Percentiles rank a stretch among this genome's conserved stretches.
These are phyloP conservation scores for Dasyurus viverrinus DNA, from an alignment of 2,113 vertebrate genomes.

Conservation along the genomic window DNA sequence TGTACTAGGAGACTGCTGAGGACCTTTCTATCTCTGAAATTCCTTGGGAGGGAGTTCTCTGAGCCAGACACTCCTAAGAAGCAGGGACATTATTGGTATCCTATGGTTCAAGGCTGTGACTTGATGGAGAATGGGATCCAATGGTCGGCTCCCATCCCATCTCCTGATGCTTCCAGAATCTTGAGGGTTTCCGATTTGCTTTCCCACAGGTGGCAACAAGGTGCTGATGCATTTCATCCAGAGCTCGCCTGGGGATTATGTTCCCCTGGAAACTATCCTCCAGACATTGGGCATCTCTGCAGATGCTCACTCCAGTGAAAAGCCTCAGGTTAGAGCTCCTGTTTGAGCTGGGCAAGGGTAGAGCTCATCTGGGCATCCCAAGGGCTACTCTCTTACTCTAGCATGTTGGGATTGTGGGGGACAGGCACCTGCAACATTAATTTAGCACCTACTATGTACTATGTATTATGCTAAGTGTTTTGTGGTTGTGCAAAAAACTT, in stretches of 20 bases:
- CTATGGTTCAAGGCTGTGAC: too few relatives aligned
- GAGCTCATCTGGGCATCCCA: fast-evolving
- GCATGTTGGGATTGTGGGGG: neutral
- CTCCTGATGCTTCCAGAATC: neutral
- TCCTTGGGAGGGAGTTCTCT: neutral
- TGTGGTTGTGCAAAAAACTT: too few relatives aligned
- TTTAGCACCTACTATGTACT: too few relatives aligned
- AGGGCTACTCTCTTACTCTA: neutral
- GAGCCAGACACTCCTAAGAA: neutral
- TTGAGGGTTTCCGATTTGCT: neutral
- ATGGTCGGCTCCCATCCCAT: neutral
- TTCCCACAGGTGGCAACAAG: conserved; percentile 86
- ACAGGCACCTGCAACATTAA: too few relatives aligned
- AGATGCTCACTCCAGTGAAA: conserved; percentile 73
- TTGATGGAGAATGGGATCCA: neutral
- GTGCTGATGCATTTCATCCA: conserved; percentile 87
- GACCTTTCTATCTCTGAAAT: too few relatives aligned
- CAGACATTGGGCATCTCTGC: conserved; percentile 81
- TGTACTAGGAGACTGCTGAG: neutral
- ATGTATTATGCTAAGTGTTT: too few relatives aligned
- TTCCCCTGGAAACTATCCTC: conserved; percentile 81
- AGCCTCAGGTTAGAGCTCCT: conserved; percentile 82
- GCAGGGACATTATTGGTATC: too few relatives aligned
- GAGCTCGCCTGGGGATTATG: conserved; percentile 85
- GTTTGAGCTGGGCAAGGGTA: neutral